These are phyloP conservation scores for Ophion costatus DNA, from an alignment of 2,888 invertebrate genomes.

Conservation along the genomic window DNA sequence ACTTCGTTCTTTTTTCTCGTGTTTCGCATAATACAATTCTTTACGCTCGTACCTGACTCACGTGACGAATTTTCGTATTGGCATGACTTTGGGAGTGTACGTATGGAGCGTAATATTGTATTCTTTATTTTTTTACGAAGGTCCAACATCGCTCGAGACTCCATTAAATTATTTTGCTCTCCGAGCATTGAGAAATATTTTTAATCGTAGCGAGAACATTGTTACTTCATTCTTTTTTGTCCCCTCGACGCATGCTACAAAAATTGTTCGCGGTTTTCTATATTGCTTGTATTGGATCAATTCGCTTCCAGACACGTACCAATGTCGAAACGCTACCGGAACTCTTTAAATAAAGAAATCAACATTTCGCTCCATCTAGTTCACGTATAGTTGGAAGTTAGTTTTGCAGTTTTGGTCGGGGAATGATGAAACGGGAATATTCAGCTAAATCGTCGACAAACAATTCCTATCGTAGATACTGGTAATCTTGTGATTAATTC, in stretches of 20 bases:
- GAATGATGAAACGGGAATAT: conserved; percentile 41
- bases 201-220: neutral
- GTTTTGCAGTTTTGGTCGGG: conserved; percentile 9
- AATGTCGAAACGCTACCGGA: neutral
- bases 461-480: conserved; percentile 72
- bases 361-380: conserved; percentile 3
- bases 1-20: neutral
- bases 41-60: neutral
- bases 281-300: neutral
- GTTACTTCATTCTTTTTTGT: neutral
- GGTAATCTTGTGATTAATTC: conserved; percentile 68
- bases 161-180: neutral
- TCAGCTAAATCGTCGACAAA: conserved; percentile 69
- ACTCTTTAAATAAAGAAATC: neutral
- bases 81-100: neutral
- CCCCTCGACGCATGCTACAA: neutral
- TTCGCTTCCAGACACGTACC: neutral
- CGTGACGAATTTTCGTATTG: neutral
- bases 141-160: neutral
- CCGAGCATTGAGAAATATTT: neutral
- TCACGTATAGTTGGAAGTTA: neutral
- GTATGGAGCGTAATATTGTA: neutral
- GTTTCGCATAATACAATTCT: neutral
- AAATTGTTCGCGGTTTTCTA: neutral
- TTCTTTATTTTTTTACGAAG: neutral